These are phyloP conservation scores for Gasteruption jaculator DNA, from an alignment of 2,888 invertebrate species.

Conservation along the genomic window DNA sequence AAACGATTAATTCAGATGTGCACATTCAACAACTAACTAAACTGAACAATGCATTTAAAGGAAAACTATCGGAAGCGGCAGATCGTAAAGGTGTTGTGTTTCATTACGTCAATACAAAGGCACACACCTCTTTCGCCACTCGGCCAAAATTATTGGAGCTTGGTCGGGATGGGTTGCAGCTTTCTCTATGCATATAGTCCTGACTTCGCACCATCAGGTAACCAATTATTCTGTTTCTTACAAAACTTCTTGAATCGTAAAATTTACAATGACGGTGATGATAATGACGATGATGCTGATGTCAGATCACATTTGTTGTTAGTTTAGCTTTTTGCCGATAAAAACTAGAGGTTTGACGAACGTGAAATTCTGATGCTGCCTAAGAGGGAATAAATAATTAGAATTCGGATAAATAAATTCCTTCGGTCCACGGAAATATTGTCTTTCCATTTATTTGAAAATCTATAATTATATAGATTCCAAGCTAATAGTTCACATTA, in stretches of 20 bases:
- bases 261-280: slow-evolving; percentile 15
- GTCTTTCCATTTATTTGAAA: too few species aligned
- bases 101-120: neutral
- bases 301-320: too few species aligned
- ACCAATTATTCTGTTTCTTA: slow-evolving; percentile 13
- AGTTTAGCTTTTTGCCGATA: too few species aligned
- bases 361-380: too few species aligned
- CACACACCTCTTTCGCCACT: slow-evolving; percentile 1
- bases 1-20: slow-evolving; percentile 21
- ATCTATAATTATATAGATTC: too few species aligned
- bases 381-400: too few species aligned
- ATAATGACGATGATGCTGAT: too few species aligned
- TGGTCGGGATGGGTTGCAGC: neutral
- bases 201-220: slow-evolving; percentile 12
- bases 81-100: neutral
- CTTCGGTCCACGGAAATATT: too few species aligned
- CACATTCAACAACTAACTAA: slow-evolving; percentile 15
- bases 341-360: too few species aligned
- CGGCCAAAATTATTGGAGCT: slow-evolving; percentile 2
- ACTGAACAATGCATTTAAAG: slow-evolving; percentile 15
- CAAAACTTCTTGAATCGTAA: slow-evolving; percentile 14
- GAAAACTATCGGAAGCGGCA: slow-evolving; percentile 8
- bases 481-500: too few species aligned
- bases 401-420: too few species aligned
- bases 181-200: slow-evolving; percentile 13